These are phyloP conservation scores for Sylvilagus floridanus DNA, from an alignment of 2,797 vertebrate genomes.

Conservation along the genomic window DNA sequence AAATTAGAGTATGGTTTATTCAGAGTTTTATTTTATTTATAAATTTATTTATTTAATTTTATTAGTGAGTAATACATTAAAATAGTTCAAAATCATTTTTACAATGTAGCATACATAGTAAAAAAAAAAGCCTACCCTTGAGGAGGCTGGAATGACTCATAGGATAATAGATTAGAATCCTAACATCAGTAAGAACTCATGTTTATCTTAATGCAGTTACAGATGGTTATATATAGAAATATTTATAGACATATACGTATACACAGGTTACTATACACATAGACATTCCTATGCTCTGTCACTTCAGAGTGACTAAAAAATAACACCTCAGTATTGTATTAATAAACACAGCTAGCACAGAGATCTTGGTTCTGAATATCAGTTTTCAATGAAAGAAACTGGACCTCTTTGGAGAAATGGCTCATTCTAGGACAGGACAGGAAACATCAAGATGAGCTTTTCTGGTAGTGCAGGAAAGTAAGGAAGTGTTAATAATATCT, in stretches of 20 bases:
- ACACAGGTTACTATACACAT: neutral
- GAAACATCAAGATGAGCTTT: neutral
- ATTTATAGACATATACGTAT: neutral
- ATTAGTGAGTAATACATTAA: conserved; percentile 20
- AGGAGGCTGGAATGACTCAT: neutral
- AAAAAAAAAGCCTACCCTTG: neutral
- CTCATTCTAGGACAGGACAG: neutral
- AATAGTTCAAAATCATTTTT: neutral
- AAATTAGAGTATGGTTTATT: neutral
- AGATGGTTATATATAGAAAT: neutral
- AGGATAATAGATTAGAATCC: neutral
- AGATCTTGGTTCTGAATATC: neutral
- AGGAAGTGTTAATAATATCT: neutral
- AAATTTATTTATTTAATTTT: conserved; percentile 37
- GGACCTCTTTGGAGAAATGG: neutral
- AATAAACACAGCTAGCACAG: neutral
- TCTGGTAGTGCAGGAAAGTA: neutral
- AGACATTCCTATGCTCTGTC: neutral
- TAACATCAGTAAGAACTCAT: neutral
- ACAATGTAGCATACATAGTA: neutral
- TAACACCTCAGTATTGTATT: neutral
- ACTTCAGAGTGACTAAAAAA: neutral
- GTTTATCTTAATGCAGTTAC: neutral
- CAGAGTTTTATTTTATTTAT: neutral
- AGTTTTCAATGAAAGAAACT: neutral